Base-by-base conservation (phyloP, 2,888 invertebrate genomes). In the Thecophora atra region DNA sequence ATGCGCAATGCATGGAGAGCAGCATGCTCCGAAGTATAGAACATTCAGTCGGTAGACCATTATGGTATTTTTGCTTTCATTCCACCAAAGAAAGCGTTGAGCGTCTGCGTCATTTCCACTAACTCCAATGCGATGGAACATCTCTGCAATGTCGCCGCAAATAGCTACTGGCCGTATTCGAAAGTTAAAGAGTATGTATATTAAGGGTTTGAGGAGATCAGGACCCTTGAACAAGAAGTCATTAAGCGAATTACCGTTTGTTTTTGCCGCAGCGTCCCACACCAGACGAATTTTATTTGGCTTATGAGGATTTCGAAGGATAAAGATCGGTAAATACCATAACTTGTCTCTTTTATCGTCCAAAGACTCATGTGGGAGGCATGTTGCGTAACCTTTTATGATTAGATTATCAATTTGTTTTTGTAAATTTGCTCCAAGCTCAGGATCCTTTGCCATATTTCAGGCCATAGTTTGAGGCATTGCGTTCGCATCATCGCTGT, bases 161-260 rank as follows among this genome's bases (percentile, higher is more conserved):
- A 52, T 19, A 19, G 52, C 52, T 19, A 52, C 17, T 52, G 19
- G n/a, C 19, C 17, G 19, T 7, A 52, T 21, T 52, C 52, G 52
- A 52, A 52, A 52, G 52, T 21, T 52, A 52, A 52, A 19, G 21
- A 52, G n/a, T 19, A 52, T 21, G 4, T 52, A n/a, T 21, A 52
- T 7, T 19, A 52, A 21, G n/a, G 52, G 52, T 8, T 52, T 52
- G 7, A 52, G 52, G 21, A 52, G 52, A 52, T 52, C 52, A 42
- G 72, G 66, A 7, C 72, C 70, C 4, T 54, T 75, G 5, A 73
- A n/a, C 17, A 72, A 37, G 24, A 72, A 68, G 37, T 72, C 70
- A 8, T 73, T 74, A 6, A 73, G 44, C 1, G 72, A 24, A 15
- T 28, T 26, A 13, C 62, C 28, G 2, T 15, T n/a, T n/a, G 42